These are phyloP conservation scores for Schizotus pectinicornis DNA, from an alignment of 2,888 invertebrate genomes.

Conservation along the genomic window DNA sequence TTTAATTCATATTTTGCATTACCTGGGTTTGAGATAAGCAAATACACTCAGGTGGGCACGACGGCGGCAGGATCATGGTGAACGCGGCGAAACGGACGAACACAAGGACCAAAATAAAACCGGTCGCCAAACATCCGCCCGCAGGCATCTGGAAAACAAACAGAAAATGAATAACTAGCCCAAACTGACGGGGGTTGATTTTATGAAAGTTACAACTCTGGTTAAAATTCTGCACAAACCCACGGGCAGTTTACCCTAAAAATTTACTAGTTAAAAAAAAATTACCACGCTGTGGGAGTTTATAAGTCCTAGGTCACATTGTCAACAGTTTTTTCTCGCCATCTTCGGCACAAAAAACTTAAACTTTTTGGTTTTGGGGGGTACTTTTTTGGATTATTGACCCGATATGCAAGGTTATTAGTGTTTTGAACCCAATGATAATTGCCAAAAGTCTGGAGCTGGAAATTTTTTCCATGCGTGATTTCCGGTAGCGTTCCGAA, in stretches of 20 bases:
- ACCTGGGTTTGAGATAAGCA: conserved; percentile 88
- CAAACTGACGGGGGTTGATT: not conserved
- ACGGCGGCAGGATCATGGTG: conserved; percentile 60
- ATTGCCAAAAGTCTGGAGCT: no score
- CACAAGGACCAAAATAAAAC: conserved; percentile 50
- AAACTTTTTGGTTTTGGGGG: no score
- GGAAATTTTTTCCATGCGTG: no score
- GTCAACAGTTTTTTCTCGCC: no score
- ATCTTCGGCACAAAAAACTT: no score
- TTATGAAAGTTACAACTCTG: not conserved
- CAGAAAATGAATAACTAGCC: conserved; percentile 22
- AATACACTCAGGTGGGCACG: conserved; percentile 83
- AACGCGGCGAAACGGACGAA: conserved; percentile 51
- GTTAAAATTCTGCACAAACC: not conserved
- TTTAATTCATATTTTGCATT: conserved; percentile 41
- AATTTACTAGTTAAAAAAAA: not conserved
- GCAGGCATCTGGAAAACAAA: conserved; percentile 53
- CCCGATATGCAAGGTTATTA: no score
- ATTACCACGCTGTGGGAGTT: no score
- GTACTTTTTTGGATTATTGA: no score
- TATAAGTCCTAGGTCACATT: no score
- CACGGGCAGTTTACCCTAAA: not conserved
- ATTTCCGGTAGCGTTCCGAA: not conserved
- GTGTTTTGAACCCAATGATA: no score
- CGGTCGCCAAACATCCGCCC: conserved; percentile 43